Percentiles rank a stretch among this genome's conserved stretches.
These are phyloP conservation scores for Empis livida DNA, from an alignment of 2,888 invertebrate genomes.

Conservation along the genomic window DNA sequence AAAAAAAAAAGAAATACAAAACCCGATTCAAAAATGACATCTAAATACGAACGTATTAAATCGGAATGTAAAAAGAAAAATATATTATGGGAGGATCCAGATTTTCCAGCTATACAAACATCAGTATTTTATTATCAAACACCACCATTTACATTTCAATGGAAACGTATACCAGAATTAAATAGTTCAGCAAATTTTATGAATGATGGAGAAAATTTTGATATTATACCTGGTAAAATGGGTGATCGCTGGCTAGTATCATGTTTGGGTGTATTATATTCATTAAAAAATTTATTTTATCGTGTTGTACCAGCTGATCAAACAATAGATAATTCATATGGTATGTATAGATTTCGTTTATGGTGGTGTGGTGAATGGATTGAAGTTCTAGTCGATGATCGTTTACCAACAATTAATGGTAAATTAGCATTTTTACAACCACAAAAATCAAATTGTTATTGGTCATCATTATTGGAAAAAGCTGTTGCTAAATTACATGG, in stretches of 20 bases:
- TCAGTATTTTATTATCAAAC: conserved; percentile 90
- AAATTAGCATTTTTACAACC: conserved; percentile 76
- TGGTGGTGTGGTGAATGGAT: conserved; percentile 95
- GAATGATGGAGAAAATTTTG: conserved; percentile 52
- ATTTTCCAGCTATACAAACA: conserved; percentile 77
- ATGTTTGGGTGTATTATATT: conserved; percentile 70
- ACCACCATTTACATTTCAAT: conserved; percentile 84
- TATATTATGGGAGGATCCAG: conserved; percentile 81
- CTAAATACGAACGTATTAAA: conserved; percentile 65
- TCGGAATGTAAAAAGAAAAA: conserved; percentile 65
- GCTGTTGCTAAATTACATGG: conserved; percentile 91
- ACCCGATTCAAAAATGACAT: conserved; percentile 26
- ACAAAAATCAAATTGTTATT: conserved; percentile 66
- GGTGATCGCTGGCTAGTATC: conserved; percentile 88
- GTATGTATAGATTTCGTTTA: conserved; percentile 75
- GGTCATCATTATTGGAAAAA: conserved; percentile 83
- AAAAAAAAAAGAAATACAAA: no score
- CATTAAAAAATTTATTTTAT: conserved; percentile 78
- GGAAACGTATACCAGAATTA: conserved; percentile 76
- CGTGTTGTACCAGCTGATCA: conserved; percentile 86
- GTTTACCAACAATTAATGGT: conserved; percentile 77
- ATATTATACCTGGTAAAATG: conserved; percentile 76
- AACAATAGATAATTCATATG: conserved; percentile 56
- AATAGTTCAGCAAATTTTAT: conserved; percentile 42
- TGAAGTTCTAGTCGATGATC: conserved; percentile 79